Evolutionary conservation across 1,140 invertebrate species (phyloP).

Genomic region (Trichonephila clavipes): DNA sequence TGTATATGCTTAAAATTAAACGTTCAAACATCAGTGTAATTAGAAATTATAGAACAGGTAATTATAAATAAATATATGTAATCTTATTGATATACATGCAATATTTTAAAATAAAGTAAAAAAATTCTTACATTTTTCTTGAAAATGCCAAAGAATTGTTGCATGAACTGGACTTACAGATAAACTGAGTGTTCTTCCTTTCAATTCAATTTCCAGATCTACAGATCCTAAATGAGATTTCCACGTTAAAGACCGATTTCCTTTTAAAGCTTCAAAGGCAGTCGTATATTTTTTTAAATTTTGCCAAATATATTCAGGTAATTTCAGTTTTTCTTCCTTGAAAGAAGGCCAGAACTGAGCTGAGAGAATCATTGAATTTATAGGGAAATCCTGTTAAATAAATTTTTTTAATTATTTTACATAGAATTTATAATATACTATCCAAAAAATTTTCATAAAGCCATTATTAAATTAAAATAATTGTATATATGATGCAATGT

Average conservation of each 20-base stretch:
- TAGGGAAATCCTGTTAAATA: slow-evolving; percentile 62
- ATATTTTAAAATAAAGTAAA: background rate
- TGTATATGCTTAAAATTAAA: too few relatives aligned
- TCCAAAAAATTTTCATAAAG: too few relatives aligned
- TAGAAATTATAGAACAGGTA: too few relatives aligned
- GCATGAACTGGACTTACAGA: slow-evolving; percentile 96
- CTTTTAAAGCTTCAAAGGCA: slow-evolving; percentile 95
- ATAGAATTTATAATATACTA: too few relatives aligned
- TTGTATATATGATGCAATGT: too few relatives aligned
- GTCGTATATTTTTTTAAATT: slow-evolving; percentile 94
- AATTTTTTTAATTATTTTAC: too few relatives aligned
- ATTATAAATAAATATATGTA: too few relatives aligned
- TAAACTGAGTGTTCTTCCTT: slow-evolving; percentile 89
- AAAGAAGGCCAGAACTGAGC: slow-evolving; percentile 99
- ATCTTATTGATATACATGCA: too few relatives aligned
- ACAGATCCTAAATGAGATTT: slow-evolving; percentile 95
- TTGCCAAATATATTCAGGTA: slow-evolving; percentile 90
- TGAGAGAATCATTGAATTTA: slow-evolving; percentile 93
- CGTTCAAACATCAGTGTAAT: too few relatives aligned
- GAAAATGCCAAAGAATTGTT: slow-evolving; percentile 96
- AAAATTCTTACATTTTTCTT: slow-evolving; percentile 87
- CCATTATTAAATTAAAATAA: too few relatives aligned
- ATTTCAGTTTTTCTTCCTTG: slow-evolving; percentile 94
- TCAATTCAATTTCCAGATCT: slow-evolving; percentile 94
- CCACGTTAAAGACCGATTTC: slow-evolving; percentile 96